Evolutionary conservation across 2,888 invertebrate species (phyloP).

Genomic region (Dendrolimus pini): DNA sequence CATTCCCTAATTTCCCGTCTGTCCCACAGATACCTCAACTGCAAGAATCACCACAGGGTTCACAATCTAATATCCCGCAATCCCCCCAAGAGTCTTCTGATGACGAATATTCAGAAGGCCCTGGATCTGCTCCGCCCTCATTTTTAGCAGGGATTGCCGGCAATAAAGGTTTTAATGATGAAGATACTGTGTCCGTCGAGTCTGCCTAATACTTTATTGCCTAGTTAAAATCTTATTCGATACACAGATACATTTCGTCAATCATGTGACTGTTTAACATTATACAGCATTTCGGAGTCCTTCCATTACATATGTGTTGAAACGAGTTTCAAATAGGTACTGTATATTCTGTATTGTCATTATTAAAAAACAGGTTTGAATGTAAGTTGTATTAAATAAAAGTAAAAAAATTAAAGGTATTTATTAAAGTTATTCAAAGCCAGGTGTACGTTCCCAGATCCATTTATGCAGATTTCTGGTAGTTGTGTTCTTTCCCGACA

Average conservation of each 20-base stretch:
- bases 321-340: not conserved
- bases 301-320: not conserved
- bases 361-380: not conserved
- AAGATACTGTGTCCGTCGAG: conserved; percentile 64
- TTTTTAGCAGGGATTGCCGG: conserved; percentile 36
- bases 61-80: conserved; percentile 15
- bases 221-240: not conserved
- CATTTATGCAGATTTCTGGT: conserved; percentile 24
- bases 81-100: conserved; percentile 30
- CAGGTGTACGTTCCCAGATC: conserved; percentile 31
- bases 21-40: conserved; percentile 27
- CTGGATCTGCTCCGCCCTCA: conserved; percentile 35
- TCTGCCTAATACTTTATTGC: conserved; percentile 34
- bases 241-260: too few relatives aligned
- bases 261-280: too few relatives aligned
- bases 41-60: conserved; percentile 6
- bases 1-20: conserved; percentile 23
- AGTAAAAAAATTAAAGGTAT: not conserved
- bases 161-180: conserved; percentile 52
- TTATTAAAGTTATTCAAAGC: conserved; percentile 9
- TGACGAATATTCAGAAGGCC: conserved; percentile 24
- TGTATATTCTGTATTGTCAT: not conserved
- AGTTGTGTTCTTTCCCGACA: conserved; percentile 43
- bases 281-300: too few relatives aligned
- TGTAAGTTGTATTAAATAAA: not conserved